These are phyloP conservation scores for Scaptomyza graminum DNA, from an alignment of 1,140 invertebrate species.

Conservation along the genomic window DNA sequence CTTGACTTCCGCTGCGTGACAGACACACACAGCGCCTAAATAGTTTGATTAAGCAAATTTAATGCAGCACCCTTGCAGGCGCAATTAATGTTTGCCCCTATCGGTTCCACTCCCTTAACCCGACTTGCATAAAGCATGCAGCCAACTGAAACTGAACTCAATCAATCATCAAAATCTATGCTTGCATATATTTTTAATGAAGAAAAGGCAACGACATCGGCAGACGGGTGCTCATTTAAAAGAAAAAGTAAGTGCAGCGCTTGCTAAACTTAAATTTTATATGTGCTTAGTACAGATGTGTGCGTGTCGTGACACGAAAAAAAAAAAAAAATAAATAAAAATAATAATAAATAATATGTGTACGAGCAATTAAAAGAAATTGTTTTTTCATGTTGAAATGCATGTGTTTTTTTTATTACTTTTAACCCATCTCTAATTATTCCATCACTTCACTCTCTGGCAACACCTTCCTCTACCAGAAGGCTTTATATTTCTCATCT, in stretches of 20 bases:
- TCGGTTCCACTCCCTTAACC: neutral
- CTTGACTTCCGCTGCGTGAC: slow-evolving; percentile 67
- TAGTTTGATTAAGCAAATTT: slow-evolving; percentile 79
- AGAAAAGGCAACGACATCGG: slow-evolving; percentile 43
- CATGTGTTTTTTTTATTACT: too few relatives aligned
- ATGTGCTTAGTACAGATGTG: neutral
- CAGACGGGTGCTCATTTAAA: slow-evolving; percentile 61
- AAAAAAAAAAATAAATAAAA: too few relatives aligned
- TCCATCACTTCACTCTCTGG: neutral
- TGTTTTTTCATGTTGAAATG: too few relatives aligned
- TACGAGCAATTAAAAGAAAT: too few relatives aligned
- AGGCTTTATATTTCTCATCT: too few relatives aligned
- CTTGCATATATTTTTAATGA: slow-evolving; percentile 62
- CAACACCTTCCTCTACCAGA: slow-evolving; percentile 1
- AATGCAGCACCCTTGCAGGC: slow-evolving; percentile 55
- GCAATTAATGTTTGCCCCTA: slow-evolving; percentile 57
- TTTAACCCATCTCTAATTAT: too few relatives aligned
- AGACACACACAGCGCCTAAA: slow-evolving; percentile 58
- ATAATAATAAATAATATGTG: too few relatives aligned
- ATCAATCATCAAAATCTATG: slow-evolving; percentile 61
- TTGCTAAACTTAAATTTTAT: slow-evolving; percentile 22
- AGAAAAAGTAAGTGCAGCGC: slow-evolving; percentile 8
- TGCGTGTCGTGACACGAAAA: neutral
- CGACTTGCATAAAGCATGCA: slow-evolving; percentile 21
- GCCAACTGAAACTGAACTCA: slow-evolving; percentile 30